Evolutionary conservation across 2,888 invertebrate species (phyloP).

Genomic region (Graphium colonna): DNA sequence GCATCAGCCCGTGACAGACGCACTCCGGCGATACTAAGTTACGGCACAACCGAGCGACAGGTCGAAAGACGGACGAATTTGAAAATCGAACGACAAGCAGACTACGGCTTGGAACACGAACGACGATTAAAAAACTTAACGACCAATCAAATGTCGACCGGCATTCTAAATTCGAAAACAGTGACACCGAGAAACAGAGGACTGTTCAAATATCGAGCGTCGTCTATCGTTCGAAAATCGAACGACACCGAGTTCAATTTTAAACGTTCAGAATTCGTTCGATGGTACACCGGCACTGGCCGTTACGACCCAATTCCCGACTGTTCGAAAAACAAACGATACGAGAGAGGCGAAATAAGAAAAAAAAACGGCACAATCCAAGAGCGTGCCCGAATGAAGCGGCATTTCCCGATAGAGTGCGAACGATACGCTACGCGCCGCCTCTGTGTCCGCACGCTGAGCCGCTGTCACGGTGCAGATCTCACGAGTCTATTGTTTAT

Average conservation of each 20-base stretch:
- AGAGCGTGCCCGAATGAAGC: neutral
- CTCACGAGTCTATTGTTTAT: constrained; percentile 73
- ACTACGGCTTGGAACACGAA: too few species aligned
- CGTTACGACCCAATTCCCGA: constrained; percentile 32
- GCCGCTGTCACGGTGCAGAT: constrained; percentile 46
- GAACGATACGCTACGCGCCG: neutral
- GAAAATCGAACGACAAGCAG: too few species aligned
- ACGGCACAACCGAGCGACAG: constrained; percentile 17
- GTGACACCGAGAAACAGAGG: too few species aligned
- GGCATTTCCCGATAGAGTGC: constrained; percentile 6
- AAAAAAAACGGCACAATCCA: constrained; percentile 1
- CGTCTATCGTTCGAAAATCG: too few species aligned
- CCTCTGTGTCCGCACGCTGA: constrained; percentile 39
- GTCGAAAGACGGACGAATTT: too few species aligned
- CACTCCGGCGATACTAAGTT: constrained; percentile 65
- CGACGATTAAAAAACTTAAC: too few species aligned
- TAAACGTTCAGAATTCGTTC: constrained; percentile 39
- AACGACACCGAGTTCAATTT: too few species aligned
- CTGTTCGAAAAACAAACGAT: neutral
- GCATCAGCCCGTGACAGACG: constrained; percentile 73
- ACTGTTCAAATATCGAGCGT: too few species aligned
- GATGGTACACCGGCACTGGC: constrained; percentile 40
- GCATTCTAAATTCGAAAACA: too few species aligned
- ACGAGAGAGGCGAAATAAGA: too few species aligned
- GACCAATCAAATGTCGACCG: too few species aligned